Evolutionary conservation across 2,888 invertebrate genomes (phyloP).

Genomic region (Himalopsyche anomala): DNA sequence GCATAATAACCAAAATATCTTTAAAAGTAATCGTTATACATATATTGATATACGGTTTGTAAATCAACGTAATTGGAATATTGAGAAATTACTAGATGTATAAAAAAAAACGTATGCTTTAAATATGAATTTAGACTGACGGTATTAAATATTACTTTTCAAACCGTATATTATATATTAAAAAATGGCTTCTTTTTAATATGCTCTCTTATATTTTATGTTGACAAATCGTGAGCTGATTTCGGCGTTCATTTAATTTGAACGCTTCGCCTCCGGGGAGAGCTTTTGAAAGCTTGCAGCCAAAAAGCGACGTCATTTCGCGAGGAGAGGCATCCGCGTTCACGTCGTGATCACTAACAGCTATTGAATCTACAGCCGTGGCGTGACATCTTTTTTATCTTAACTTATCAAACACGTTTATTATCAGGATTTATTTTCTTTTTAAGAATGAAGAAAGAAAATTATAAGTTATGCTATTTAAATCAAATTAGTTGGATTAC

Average conservation of each 20-base stretch:
- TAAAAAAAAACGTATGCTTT: too few relatives aligned
- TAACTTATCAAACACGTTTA: constrained; percentile 32
- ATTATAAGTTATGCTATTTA: too few relatives aligned
- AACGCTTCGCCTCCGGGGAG: constrained; percentile 53
- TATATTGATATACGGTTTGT: too few relatives aligned
- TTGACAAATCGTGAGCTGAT: constrained; percentile 50
- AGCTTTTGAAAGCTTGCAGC: constrained; percentile 49
- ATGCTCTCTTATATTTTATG: not conserved
- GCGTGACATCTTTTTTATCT: constrained; percentile 35
- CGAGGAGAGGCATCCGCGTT: constrained; percentile 12
- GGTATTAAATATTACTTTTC: too few relatives aligned
- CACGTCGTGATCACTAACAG: constrained; percentile 9
- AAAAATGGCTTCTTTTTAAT: not conserved
- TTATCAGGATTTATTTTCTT: not conserved
- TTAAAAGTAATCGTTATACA: too few relatives aligned
- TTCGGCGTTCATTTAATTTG: constrained; percentile 63
- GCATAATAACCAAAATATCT: too few relatives aligned
- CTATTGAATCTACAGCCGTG: constrained; percentile 16
- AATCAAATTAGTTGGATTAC: too few relatives aligned
- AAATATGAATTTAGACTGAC: too few relatives aligned
- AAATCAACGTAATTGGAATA: too few relatives aligned
- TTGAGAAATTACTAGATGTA: too few relatives aligned
- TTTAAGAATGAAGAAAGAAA: too few relatives aligned
- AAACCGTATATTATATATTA: not conserved
- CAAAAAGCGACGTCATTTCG: constrained; percentile 36